Base-by-base conservation (phyloP, 64 coral and sea anemone genomes). In the Dendrophyllia cribrosa region DNA sequence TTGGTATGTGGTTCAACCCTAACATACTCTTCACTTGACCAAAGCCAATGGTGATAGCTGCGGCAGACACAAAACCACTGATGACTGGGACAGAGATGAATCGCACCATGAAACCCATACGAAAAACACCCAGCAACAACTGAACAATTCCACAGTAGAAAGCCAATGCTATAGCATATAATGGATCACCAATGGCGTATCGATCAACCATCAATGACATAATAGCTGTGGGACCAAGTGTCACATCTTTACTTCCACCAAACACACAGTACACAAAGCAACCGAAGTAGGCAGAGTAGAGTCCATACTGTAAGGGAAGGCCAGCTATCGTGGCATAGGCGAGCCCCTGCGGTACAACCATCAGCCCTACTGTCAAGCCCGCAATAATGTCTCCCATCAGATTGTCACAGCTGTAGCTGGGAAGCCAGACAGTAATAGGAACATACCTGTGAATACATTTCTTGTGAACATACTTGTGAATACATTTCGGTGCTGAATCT, bases 211-310 rank as follows among this genome's bases (percentile, higher is more conserved):
- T 94, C 20, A 99, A 59, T 5, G 94, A 96, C 97, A 99, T 99
- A 19, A 99, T 99, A 6, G 97, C 97, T 4, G 97, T 99, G 5
- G 97, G 97, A 3, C 97, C 97, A 53, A 96, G 72, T 4, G 88
- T 59, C 21, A 99, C 34, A 79, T 99, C 97, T 86, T 99, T 99
- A 79, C 97, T 99, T 9, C 94, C 86, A 51, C 97, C 97, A 77
- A 99, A 70, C 66, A 99, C 62, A 48, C 97, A 99, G 53, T 99
- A 99, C 4, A 99, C 64, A 81, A 99, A 96, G 59, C 97, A 93
- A 5, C 97, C 97, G 83, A 99, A 91, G 55, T 94, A 99, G 0
- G 97, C 88, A 24, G 79, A 91, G 73, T 99, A 99, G 3, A 99
- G 55, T 0, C 97, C 97, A 85, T 99, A 96, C 69, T 96, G 81